Percentiles rank a stretch among this genome's conserved stretches.
Evolutionary conservation across 2,797 vertebrate species (phyloP).

Genomic region (Pangasius larnaudii): DNA sequence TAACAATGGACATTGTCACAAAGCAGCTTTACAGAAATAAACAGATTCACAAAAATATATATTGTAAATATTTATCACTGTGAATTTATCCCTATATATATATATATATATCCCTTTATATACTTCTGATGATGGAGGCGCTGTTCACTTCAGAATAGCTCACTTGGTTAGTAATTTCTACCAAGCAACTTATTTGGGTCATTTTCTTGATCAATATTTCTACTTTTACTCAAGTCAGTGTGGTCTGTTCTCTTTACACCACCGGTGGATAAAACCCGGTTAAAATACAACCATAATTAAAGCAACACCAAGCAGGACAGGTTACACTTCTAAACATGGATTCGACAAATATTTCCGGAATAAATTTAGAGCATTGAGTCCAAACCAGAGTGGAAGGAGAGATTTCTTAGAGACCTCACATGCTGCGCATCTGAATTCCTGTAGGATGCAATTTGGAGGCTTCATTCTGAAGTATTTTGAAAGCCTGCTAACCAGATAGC

Average conservation of each 20-base stretch:
- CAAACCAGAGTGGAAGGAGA: not conserved
- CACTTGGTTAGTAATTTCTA: not conserved
- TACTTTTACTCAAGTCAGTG: not conserved
- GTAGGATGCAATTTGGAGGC: conserved; percentile 36
- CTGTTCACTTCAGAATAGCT: too few relatives aligned
- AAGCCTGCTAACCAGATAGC: conserved; percentile 22
- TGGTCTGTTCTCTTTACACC: not conserved
- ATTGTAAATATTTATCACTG: too few relatives aligned
- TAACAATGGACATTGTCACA: too few relatives aligned
- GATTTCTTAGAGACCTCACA: not conserved
- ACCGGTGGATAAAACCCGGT: not conserved
- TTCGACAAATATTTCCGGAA: not conserved
- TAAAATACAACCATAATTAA: not conserved
- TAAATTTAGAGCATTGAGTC: not conserved
- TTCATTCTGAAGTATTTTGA: conserved; percentile 48
- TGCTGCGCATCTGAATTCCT: conserved; percentile 10
- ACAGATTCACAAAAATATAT: too few relatives aligned
- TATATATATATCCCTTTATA: not conserved
- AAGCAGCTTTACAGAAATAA: too few relatives aligned
- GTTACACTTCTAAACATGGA: not conserved
- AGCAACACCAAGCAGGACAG: not conserved
- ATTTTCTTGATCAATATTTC: not conserved
- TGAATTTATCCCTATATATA: too few relatives aligned
- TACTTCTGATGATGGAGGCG: not conserved
- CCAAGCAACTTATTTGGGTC: not conserved